Conservation (phyloP, 2,113 vertebrate species). For the Colinus virginianus region DNA sequence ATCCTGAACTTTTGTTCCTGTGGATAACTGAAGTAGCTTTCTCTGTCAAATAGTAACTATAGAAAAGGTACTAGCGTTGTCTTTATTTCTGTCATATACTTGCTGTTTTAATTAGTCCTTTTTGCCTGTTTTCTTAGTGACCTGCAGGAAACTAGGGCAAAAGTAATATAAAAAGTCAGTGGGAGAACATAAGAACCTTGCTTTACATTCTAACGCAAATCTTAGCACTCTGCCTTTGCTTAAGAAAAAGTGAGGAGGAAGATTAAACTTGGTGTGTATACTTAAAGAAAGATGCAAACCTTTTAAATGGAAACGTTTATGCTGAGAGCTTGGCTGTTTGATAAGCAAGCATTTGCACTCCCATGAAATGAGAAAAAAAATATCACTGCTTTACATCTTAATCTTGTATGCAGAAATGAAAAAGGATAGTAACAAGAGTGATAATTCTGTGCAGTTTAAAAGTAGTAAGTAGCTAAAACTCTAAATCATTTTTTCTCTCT, state of each 20-base stretch:
- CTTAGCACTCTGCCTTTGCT: constrained; percentile 21
- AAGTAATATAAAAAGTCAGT: background rate
- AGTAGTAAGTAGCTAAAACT: background rate
- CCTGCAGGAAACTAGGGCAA: background rate
- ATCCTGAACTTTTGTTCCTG: background rate
- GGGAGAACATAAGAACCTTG: background rate
- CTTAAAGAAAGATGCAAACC: background rate
- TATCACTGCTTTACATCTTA: background rate
- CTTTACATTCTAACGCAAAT: constrained; percentile 26
- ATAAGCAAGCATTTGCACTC: background rate
- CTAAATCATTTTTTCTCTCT: background rate
- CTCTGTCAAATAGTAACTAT: background rate
- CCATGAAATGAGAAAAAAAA: background rate
- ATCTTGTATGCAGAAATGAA: background rate
- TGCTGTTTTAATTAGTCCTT: background rate
- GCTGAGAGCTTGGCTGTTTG: background rate
- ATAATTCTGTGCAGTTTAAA: background rate
- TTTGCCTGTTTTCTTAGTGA: background rate
- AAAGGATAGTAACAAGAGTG: background rate
- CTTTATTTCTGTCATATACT: background rate
- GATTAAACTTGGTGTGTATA: constrained; percentile 39
- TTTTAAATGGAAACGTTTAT: background rate
- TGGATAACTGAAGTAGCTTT: background rate
- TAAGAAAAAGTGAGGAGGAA: constrained; percentile 29
- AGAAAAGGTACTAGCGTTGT: background rate